Conservation (phyloP, 2,113 vertebrate species). For the Psilopogon haemacephalus region DNA sequence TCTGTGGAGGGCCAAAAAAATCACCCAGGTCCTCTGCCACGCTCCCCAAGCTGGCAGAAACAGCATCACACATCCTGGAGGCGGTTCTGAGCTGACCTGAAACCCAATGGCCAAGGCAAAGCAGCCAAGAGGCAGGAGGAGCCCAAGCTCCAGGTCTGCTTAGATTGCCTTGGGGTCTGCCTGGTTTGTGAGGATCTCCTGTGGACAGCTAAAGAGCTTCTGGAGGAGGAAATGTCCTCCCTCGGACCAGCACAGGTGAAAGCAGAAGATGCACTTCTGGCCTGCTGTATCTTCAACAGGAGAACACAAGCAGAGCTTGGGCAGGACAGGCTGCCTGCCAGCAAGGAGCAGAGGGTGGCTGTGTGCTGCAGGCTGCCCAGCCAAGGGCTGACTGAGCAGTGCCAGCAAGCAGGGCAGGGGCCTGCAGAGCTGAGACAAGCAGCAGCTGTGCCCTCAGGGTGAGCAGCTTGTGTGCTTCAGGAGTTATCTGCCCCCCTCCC, state of each 20-base stretch:
- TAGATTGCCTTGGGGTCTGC: not conserved
- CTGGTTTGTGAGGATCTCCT: not conserved
- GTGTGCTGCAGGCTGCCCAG: not conserved
- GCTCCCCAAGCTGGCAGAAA: not conserved
- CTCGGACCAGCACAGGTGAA: not conserved
- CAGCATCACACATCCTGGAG: not conserved
- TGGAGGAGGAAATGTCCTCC: not conserved
- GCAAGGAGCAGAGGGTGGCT: not conserved
- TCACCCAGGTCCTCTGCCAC: accelerated
- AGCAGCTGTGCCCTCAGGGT: not conserved
- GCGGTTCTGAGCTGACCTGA: not conserved
- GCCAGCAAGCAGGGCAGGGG: not conserved
- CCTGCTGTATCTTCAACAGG: not conserved
- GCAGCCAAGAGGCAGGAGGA: not conserved
- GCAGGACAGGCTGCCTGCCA: not conserved
- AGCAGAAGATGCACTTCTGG: not conserved
- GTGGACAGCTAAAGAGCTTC: not conserved
- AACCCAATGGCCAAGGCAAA: not conserved
- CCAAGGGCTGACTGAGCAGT: not conserved
- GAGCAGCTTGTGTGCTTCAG: too few relatives aligned
- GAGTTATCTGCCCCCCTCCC: too few relatives aligned
- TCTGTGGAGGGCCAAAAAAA: not conserved
- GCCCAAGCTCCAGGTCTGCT: not conserved
- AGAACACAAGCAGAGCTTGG: not conserved
- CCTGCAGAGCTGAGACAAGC: not conserved